Evolutionary conservation across 2,888 invertebrate species (phyloP).

Genomic region (Philopedon plagiatum): DNA sequence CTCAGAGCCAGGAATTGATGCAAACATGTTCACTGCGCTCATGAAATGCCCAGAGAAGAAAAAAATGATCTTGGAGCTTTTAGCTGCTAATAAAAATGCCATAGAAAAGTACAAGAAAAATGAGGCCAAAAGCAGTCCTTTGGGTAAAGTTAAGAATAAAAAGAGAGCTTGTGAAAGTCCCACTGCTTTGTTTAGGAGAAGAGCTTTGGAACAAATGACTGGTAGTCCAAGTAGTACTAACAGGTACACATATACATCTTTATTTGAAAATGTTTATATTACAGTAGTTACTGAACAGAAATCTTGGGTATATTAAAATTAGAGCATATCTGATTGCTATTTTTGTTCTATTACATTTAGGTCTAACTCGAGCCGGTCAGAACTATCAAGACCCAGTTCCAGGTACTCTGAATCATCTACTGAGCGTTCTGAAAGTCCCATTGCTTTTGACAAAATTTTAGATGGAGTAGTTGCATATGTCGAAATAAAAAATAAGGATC

Average conservation of each 20-base stretch:
- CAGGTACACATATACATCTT: conserved; percentile 32
- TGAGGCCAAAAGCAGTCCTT: conserved; percentile 49
- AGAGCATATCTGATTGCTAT: not conserved
- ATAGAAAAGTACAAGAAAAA: conserved; percentile 55
- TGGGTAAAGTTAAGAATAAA: conserved; percentile 52
- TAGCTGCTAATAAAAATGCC: conserved; percentile 59
- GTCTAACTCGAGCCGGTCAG: not conserved
- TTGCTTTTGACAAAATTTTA: conserved; percentile 61
- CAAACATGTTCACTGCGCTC: conserved; percentile 52
- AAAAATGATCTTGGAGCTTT: conserved; percentile 59
- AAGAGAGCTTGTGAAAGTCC: conserved; percentile 62
- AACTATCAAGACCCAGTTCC: conserved; percentile 17
- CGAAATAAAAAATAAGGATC: conserved; percentile 61
- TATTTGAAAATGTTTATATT: too few relatives aligned
- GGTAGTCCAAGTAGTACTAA: conserved; percentile 18
- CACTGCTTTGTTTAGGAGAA: conserved; percentile 61
- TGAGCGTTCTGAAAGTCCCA: conserved; percentile 25
- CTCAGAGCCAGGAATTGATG: conserved; percentile 30
- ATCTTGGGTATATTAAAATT: too few relatives aligned
- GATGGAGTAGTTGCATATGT: conserved; percentile 64
- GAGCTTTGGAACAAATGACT: conserved; percentile 58
- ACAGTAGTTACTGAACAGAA: too few relatives aligned
- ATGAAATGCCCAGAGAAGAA: conserved; percentile 62
- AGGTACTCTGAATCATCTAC: conserved; percentile 24
- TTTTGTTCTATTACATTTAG: not conserved